Evolutionary conservation across 2,888 invertebrate species (phyloP).

Genomic region (Acleris literana): DNA sequence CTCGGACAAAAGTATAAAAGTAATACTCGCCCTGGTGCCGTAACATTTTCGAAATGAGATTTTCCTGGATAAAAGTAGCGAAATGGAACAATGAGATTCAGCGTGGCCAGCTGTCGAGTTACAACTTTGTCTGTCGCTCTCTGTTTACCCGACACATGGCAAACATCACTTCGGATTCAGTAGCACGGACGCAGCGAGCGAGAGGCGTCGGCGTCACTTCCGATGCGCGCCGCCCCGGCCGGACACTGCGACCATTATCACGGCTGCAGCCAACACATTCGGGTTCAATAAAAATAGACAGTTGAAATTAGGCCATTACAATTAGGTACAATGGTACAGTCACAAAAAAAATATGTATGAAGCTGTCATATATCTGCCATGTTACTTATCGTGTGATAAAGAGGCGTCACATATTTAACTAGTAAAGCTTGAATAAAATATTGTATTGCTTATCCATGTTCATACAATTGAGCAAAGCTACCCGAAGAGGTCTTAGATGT

Average conservation of each 20-base stretch:
- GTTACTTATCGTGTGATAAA: too few species aligned
- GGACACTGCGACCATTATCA: conserved; percentile 43
- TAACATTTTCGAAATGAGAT: conserved; percentile 56
- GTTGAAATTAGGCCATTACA: conserved; percentile 17
- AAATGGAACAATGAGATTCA: conserved; percentile 64
- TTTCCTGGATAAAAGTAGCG: conserved; percentile 55
- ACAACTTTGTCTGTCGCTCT: conserved; percentile 51
- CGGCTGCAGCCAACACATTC: conserved; percentile 46
- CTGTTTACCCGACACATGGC: conserved; percentile 54
- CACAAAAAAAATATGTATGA: background rate
- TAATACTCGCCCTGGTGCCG: conserved; percentile 57
- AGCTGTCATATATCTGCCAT: too few species aligned
- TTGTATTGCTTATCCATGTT: too few species aligned
- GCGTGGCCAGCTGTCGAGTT: conserved; percentile 58
- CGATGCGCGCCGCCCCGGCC: conserved; percentile 16
- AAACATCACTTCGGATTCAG: conserved; percentile 46
- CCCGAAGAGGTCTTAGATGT: too few species aligned
- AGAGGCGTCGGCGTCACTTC: conserved; percentile 21
- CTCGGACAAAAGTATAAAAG: conserved; percentile 45
- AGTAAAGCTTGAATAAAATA: too few species aligned
- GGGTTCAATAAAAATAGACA: conserved; percentile 36
- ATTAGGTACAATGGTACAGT: conserved; percentile 5
- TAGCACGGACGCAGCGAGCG: conserved; percentile 33
- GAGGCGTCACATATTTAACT: too few species aligned
- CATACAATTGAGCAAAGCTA: too few species aligned